Evolutionary conservation across 2,888 invertebrate genomes (phyloP).

Genomic region (Acleris sparsana): DNA sequence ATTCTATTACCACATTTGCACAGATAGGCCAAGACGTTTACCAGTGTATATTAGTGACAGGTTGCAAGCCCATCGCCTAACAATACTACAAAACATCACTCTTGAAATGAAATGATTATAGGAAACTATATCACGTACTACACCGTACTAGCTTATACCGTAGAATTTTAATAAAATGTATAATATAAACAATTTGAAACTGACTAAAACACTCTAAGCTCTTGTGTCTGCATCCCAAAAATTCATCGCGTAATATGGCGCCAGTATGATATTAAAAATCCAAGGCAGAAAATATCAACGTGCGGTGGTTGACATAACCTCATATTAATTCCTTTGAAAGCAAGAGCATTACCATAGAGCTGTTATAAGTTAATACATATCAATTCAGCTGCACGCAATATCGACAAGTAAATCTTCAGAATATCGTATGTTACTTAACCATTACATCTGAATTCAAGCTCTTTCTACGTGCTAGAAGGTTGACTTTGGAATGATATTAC

Average conservation of each 20-base stretch:
- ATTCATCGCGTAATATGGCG: neutral
- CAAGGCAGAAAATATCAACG: constrained; percentile 24
- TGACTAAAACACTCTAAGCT: no score
- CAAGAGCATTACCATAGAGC: constrained; percentile 30
- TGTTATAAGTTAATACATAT: constrained; percentile 36
- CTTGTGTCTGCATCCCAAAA: constrained; percentile 7
- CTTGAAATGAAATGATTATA: no score
- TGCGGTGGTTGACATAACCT: constrained; percentile 13
- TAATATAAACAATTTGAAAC: no score
- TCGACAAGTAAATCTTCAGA: neutral
- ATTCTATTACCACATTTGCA: no score
- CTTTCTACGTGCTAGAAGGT: neutral
- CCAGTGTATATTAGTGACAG: no score
- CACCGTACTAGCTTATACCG: no score
- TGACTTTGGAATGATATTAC: neutral
- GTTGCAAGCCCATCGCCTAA: no score
- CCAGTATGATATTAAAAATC: constrained; percentile 28
- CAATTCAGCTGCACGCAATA: constrained; percentile 33
- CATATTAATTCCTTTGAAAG: constrained; percentile 31
- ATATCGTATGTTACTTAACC: neutral
- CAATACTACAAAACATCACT: no score
- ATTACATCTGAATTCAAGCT: neutral
- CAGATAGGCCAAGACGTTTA: no score
- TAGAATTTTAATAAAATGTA: no score
- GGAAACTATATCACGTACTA: no score